Base-by-base conservation (phyloP, 2,797 vertebrate genomes). In the Psittacula derbiana region DNA sequence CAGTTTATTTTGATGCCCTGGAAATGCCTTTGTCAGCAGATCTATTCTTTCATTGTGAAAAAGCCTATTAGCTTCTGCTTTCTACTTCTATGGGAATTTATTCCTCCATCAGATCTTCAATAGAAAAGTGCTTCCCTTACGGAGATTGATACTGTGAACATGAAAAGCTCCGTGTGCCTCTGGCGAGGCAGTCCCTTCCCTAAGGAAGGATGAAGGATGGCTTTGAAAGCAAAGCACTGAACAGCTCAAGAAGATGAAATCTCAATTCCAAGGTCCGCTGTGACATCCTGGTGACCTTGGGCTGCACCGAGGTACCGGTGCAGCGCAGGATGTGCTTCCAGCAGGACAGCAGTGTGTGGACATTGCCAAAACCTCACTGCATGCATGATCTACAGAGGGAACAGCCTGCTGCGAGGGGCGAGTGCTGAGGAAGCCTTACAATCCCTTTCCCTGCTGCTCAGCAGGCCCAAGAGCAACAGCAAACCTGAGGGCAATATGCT, bases 21-120 rank as follows among this genome's bases (percentile, higher is more conserved):
- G 65, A 93, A 96, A 91, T 46, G 80, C 84, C 81, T 89, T 78
- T 93, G 85, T 96, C 95, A 95, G 95, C 87, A 96, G 87, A 90
- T 91, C 91, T 90, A 46, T 83, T 80, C 91, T 96, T 93, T 93
- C 91, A 65, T 90, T 91, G 95, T 87, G 93, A 82, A 87, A 87
- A 92, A 94, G 81, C 88, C 93, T 91, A 91, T 94, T 92, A 95
- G 67, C 91, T 96, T 50, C 69, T 88, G 73, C 96, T 96, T 95
- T 94, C 88, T 76, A 79, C 94, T 96, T 96, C 92, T 90, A 3
- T 49, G 67, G 80, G 96, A 95, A 97, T 97, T 97, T 96, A 96
- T 96, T 95, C 90, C 93, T 95, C 93, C 92, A 95, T 96, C 96
- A 95, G 94, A 95, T 94, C 62, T 94, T 43, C 94, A 31, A 40